Evolutionary conservation across 2,113 vertebrate species (phyloP), one percentile per base, ranked within the genome.

Genomic region (Tragelaphus strepsiceros): DNA sequence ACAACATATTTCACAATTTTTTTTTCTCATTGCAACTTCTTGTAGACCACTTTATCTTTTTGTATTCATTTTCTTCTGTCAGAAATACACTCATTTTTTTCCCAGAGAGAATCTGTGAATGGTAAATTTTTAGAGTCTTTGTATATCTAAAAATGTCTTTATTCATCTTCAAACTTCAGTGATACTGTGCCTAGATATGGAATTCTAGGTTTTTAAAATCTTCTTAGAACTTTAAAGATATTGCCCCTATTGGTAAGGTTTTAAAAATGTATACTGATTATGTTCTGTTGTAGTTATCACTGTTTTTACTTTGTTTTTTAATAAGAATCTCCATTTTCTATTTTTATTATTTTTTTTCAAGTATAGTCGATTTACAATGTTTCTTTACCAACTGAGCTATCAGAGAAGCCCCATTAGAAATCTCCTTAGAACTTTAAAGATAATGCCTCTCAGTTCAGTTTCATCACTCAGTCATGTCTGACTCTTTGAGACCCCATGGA

Each of bases 1-100:
- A 43, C 39, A 43, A 43, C 39, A 43, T 43, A 43, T 43, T 43
- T 43, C 39, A 43, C 43, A 6, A 6, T 43, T 43, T 43, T 43
- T 43, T 43, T 88, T 95, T 58, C 80, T 88, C 51, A 90, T 80
- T 59, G 35, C 28, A 97, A 13, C n/a, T 81, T 85, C 77, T 92
- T 54, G 5, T 88, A 90, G 35, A 64, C 53, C 46, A 16, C 6
- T 46, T 64, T 78, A n/a, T 56, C 4, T 28, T 81, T 43, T 81
- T 59, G 3, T 51, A 86, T 81, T 80, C 43, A 51, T 90, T 85
- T 86, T 67, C n/a, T 43, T 93, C 22, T 86, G 39, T 59, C 43
- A 61, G 51, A 80, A 77, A 90, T 86, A 35, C 24, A 84, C 62
- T 67, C 26, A 26, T 46, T 80, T 30, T 35, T 43, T 32, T 64